Conservation (phyloP, 92 coral and sea anemone genomes). For the Blastomussa wellsi region DNA sequence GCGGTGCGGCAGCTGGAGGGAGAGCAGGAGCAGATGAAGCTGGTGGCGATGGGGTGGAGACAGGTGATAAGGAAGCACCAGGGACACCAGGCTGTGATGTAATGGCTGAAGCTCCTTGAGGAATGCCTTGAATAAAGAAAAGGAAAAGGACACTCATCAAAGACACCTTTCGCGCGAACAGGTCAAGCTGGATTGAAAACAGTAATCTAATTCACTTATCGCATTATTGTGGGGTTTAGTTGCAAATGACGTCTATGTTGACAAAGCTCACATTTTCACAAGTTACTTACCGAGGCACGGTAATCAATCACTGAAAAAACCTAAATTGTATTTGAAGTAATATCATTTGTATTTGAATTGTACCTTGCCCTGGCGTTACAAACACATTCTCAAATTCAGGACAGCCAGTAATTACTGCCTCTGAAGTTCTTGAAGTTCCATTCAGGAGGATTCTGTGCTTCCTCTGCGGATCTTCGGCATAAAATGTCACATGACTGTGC, state of each 20-base stretch:
- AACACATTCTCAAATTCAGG: conserved; percentile 53
- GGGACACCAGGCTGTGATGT: conserved; percentile 9
- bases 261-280: no score
- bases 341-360: no score
- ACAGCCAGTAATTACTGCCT: conserved; percentile 53
- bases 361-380: conserved; percentile 69
- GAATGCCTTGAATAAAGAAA: not conserved
- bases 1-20: conserved; percentile 12
- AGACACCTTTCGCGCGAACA: no score
- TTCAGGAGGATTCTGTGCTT: conserved; percentile 46
- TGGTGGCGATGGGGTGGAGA: not conserved
- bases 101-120: not conserved
- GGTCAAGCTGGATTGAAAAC: no score
- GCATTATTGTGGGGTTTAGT: no score
- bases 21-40: conserved; percentile 19
- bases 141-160: not conserved
- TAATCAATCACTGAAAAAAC: not conserved
- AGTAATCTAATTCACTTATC: no score
- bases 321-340: not conserved
- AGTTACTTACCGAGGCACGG: not conserved
- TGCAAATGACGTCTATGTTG: no score
- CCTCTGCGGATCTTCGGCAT: conserved; percentile 55
- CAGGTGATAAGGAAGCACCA: not conserved
- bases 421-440: conserved; percentile 44
- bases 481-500: conserved; percentile 72